Evolutionary conservation across 2,797 vertebrate species (phyloP), one percentile per base, ranked within the genome.

Genomic region (Trachurus trachurus): DNA sequence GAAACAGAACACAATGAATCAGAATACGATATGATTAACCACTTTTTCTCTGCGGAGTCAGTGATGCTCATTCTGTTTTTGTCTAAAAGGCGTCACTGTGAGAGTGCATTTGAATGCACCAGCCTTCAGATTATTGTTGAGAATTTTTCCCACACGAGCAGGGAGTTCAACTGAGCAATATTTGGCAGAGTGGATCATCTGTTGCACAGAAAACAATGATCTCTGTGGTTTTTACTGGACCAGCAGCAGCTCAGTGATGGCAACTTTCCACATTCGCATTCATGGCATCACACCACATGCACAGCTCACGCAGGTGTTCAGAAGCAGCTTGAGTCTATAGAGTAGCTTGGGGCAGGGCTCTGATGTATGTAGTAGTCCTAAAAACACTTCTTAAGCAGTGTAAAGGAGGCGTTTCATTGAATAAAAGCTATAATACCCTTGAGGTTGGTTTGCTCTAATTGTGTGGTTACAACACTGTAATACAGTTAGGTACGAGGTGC

Each of bases 381-480:
- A 52, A 50, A 64, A 71, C 45, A 56, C 21, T 34, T 65, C 37
- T 57, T 13, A 42, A 60, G 47, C 40, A 62, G 52, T 40, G 67
- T 50, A 53, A 78, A 70, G 45, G 40, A 56, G 45, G 52, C 21
- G n/a, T 63, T 69, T 69, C 52, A 73, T 22, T 66, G 58, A 53
- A 44, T 74, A 44, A 59, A 66, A 56, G 66, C 45, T 54, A 39
- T 37, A 61, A 34, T 39, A 54, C 62, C 66, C 44, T 21, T 61
- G 26, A 76, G 62, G 22, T 37, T 59, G n/a, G 53, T 44, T 39
- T 52, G 44, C 45, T 74, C n/a, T 67, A 63, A 82, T 66, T 61
- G n/a, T 68, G 47, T 71, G 67, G 45, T 57, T 52, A 49, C 49
- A 72, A 47, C 58, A 42, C 62, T 65, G 58, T 73, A 53, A 75